These are phyloP conservation scores for Seira ritae DNA, from an alignment of 2,888 invertebrate genomes.

Conservation along the genomic window DNA sequence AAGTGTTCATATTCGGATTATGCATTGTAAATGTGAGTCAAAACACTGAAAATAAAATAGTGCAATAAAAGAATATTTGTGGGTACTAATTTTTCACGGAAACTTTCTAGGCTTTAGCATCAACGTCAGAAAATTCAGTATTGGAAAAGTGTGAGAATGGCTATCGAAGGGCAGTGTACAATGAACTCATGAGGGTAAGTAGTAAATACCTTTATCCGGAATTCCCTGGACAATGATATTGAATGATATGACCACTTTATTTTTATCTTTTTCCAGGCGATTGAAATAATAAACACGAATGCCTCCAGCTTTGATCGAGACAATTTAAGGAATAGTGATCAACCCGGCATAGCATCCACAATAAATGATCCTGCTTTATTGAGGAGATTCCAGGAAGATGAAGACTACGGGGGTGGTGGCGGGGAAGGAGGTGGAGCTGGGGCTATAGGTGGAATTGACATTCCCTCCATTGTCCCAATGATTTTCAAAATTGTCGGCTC, in stretches of 20 bases:
- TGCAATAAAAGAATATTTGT: too few species aligned
- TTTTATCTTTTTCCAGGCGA: slow-evolving; percentile 22
- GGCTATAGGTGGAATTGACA: slow-evolving; percentile 8
- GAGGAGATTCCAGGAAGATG: slow-evolving; percentile 37
- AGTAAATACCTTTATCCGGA: too few species aligned
- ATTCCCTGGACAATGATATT: too few species aligned
- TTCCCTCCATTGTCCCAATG: slow-evolving; percentile 31
- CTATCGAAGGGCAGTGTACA: slow-evolving; percentile 35
- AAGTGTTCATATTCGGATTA: too few species aligned
- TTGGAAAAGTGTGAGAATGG: not conserved
- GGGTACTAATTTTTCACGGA: too few species aligned
- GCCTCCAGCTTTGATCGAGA: not conserved
- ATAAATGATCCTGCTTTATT: not conserved
- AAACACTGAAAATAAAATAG: too few species aligned
- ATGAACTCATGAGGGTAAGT: slow-evolving; percentile 34
- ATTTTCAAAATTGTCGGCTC: slow-evolving; percentile 58
- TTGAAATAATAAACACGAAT: slow-evolving; percentile 9
- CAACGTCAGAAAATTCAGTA: too few species aligned
- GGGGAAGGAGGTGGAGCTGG: not conserved
- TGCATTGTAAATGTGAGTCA: too few species aligned
- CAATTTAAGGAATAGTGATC: not conserved
- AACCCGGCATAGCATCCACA: not conserved
- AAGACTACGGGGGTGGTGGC: not conserved
- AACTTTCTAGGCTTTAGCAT: too few species aligned
- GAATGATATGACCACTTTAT: not conserved